phyloP scores from a whole-genome alignment of 2,888 invertebrate species.

The Tanaodytes sp. region DNA sequence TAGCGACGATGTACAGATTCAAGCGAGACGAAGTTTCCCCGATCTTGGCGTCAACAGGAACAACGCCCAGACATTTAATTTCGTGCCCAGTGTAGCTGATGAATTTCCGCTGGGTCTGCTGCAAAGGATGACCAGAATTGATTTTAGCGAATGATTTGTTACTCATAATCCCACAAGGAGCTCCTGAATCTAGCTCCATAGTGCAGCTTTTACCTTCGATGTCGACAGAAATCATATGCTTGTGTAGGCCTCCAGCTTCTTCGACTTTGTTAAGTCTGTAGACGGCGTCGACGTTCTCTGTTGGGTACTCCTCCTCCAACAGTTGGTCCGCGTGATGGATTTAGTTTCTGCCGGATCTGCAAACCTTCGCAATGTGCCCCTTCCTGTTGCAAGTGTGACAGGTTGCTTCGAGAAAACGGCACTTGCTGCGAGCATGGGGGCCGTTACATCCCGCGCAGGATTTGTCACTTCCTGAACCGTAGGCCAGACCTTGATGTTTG shows the following conservation, averaged over 20 bases:
- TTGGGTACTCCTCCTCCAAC: not conserved
- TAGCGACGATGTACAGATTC: constrained; percentile 25
- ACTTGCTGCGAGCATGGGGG: not conserved
- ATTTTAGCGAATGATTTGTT: not conserved
- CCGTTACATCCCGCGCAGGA: not conserved
- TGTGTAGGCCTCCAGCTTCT: not conserved
- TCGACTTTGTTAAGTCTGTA: constrained; percentile 8
- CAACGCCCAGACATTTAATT: not conserved
- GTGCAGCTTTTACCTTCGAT: constrained; percentile 15
- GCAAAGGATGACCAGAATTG: not conserved
- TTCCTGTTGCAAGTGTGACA: constrained; percentile 3
- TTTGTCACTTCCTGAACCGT: not conserved
- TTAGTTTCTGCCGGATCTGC: constrained; percentile 6
- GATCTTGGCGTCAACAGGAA: not conserved
- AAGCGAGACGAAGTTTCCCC: constrained; percentile 6
- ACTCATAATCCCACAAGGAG: constrained; percentile 1
- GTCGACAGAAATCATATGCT: constrained; percentile 22
- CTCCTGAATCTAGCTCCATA: not conserved
- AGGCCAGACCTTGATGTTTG: not conserved
- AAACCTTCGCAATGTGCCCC: constrained; percentile 3
- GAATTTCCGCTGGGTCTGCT: not conserved
- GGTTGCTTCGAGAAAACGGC: not conserved
- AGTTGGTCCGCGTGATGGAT: constrained; percentile 1
- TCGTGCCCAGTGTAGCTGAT: not conserved
- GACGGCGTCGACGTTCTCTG: constrained; percentile 17